Evolutionary conservation across 35 echinoderm and acorn worm species (phyloP).

Genomic region (Hemicentrotus pulcherrimus): DNA sequence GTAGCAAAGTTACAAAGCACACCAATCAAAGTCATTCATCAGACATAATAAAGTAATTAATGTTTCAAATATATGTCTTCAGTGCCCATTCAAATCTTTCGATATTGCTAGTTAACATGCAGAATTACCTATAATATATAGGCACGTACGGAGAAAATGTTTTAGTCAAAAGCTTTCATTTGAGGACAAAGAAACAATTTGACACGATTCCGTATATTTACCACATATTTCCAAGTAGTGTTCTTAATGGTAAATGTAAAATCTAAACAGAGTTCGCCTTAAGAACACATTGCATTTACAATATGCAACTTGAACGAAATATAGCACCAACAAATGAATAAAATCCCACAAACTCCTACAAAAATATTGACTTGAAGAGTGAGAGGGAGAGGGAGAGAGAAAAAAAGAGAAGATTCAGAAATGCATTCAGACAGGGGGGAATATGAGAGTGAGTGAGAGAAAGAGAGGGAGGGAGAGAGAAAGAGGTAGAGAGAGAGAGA

Average conservation of each 20-base stretch:
- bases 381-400: too few relatives aligned
- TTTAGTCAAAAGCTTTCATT: background rate
- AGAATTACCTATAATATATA: background rate
- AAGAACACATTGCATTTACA: too few relatives aligned
- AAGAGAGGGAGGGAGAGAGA: background rate
- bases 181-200: background rate
- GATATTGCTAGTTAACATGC: background rate
- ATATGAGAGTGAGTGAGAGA: background rate
- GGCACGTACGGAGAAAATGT: background rate
- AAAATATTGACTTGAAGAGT: too few relatives aligned
- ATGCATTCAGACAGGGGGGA: background rate
- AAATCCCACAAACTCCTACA: too few relatives aligned
- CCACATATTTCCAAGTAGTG: too few relatives aligned
- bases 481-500: background rate
- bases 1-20: conserved; percentile 28
- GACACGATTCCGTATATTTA: background rate
- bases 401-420: background rate
- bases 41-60: background rate
- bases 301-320: too few relatives aligned
- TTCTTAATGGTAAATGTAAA: background rate
- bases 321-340: too few relatives aligned
- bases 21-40: background rate
- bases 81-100: background rate
- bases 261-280: background rate
- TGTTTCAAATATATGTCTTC: background rate